Evolutionary conservation across 2,113 vertebrate genomes (phyloP).

Genomic region (Notechis scutatus): DNA sequence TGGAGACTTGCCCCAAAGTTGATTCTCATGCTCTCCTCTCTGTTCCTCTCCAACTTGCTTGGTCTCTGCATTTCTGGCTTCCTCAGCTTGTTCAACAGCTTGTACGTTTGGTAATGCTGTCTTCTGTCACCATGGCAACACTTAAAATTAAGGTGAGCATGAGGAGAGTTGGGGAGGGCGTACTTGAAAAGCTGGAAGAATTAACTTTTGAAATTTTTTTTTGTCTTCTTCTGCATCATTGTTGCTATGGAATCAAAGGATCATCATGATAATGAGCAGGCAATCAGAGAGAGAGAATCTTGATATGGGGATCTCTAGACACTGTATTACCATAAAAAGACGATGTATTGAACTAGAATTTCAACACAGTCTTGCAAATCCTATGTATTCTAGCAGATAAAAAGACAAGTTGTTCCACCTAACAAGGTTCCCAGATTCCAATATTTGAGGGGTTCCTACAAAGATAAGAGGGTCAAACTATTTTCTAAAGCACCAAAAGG

Average conservation of each 20-base stretch:
- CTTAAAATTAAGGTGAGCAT: conserved; percentile 72
- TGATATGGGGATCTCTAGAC: conserved; percentile 39
- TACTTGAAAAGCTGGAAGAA: conserved; percentile 55
- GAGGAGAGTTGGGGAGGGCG: conserved; percentile 50
- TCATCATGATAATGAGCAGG: conserved; percentile 30
- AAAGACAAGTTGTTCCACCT: not conserved
- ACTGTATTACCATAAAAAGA: not conserved
- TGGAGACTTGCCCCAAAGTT: conserved; percentile 69
- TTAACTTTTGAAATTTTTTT: conserved; percentile 45
- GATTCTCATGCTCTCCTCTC: conserved; percentile 69
- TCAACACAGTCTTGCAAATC: not conserved
- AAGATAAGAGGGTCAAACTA: not conserved
- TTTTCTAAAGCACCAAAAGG: not conserved
- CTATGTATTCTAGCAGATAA: not conserved
- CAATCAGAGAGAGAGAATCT: conserved; percentile 33
- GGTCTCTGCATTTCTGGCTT: not conserved
- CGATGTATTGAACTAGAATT: not conserved
- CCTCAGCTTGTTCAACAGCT: conserved; percentile 75
- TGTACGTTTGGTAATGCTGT: conserved; percentile 75
- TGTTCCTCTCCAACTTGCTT: not conserved
- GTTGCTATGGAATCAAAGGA: conserved; percentile 37
- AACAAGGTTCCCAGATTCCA: not conserved
- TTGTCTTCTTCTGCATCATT: not conserved
- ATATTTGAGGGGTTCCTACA: not conserved
- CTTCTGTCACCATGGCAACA: conserved; percentile 72